Base-by-base conservation (phyloP, 2,797 vertebrate genomes). In the Iguana delicatissima region DNA sequence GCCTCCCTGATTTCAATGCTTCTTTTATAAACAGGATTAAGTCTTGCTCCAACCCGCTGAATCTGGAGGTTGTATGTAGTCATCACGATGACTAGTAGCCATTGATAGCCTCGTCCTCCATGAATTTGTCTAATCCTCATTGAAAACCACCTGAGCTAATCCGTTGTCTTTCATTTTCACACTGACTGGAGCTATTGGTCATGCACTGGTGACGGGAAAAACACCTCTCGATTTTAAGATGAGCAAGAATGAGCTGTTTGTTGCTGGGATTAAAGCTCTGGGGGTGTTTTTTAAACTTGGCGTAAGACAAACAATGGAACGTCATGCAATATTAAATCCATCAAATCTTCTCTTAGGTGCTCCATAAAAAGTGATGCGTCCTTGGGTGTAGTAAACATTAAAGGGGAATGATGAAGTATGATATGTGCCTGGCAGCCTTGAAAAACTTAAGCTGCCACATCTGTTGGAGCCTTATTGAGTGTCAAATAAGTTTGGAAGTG, bases 391-490 rank as follows among this genome's bases (percentile, higher is more conserved):
- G 85, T 38, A 94, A 95, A 91, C 88, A 73, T 69, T 91, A 94
- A 46, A 93, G 91, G 93, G 46, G 89, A 90, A 82, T 90, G 93
- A 95, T 94, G 84, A 93, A 94, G 22, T 89, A 77, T 89, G 88
- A 93, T 87, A 86, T 85, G n/a, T 92, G 92, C 90, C 76, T 88
- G 79, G 80, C 83, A 35, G 79, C 90, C 92, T 93, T 94, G 93
- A 89, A 94, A 95, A 93, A 64, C 86, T 93, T 90, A 94, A 95
- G 93, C 94, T 86, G 91, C 91, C 89, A 73, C 72, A 57, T 90
- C 93, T 94, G 91, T 93, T 92, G 85, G 82, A 90, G 92, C 93
- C 92, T 86, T 94, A 80, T 86, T 88, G 91, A 69, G 85, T 32
- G 29, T 62, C 69, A 52, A 80, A 69, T 22, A 79, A 38, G 55